These are phyloP conservation scores for Calosoma granatense DNA, from an alignment of 1,140 invertebrate genomes.

Conservation along the genomic window DNA sequence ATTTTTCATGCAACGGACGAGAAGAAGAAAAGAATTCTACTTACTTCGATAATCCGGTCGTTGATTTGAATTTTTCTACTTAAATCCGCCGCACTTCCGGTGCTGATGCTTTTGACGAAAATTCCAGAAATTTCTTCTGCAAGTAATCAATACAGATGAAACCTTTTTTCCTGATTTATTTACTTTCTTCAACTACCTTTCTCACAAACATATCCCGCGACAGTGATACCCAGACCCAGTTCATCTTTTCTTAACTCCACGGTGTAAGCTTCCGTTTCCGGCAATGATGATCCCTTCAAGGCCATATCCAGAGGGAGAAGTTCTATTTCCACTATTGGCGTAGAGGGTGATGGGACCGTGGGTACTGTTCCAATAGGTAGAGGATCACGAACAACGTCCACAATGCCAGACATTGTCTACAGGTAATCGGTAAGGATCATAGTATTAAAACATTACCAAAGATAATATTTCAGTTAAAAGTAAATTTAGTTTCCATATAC, in stretches of 20 bases:
- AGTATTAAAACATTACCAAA: too few species aligned
- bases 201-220: conserved; percentile 89
- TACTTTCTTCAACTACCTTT: conserved; percentile 45
- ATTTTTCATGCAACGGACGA: too few species aligned
- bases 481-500: too few species aligned
- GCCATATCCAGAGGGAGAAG: conserved; percentile 44
- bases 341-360: conserved; percentile 32
- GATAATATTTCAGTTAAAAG: too few species aligned
- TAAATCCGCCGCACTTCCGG: conserved; percentile 83
- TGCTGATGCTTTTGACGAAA: conserved; percentile 91
- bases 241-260: conserved; percentile 79
- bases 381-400: conserved; percentile 41
- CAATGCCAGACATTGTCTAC: conserved; percentile 42
- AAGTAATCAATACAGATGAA: conserved; percentile 23
- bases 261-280: conserved; percentile 80
- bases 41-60: conserved; percentile 79
- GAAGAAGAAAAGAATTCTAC: too few species aligned
- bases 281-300: conserved; percentile 39
- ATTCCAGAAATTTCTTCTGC: conserved; percentile 91
- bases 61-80: conserved; percentile 85
- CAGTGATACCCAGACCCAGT: conserved; percentile 85
- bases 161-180: background rate
- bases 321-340: conserved; percentile 33
- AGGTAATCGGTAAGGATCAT: conserved; percentile 14
- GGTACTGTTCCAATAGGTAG: conserved; percentile 32